Evolutionary conservation across 2,888 invertebrate species (phyloP).

Genomic region (Beris chalybata): DNA sequence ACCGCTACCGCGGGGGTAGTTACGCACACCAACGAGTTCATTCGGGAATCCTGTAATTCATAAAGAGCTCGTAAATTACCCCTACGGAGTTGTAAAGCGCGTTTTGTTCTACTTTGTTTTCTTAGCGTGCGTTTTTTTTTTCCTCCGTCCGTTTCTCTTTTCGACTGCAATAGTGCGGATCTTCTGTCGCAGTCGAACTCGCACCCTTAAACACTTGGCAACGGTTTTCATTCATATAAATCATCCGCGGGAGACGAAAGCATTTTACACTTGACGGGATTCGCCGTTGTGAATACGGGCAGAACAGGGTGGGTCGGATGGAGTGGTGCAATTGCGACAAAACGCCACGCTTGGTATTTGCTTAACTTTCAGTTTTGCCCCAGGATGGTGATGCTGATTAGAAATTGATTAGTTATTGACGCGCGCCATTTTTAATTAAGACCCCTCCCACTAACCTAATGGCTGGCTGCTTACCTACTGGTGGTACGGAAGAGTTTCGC

Average conservation of each 20-base stretch:
- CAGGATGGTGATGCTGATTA: too few relatives aligned
- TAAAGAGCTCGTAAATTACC: slow-evolving; percentile 39
- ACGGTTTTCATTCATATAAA: slow-evolving; percentile 37
- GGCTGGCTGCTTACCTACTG: too few relatives aligned
- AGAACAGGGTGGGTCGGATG: slow-evolving; percentile 11
- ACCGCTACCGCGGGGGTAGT: neutral
- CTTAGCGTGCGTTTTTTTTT: slow-evolving; percentile 14
- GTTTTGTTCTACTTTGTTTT: slow-evolving; percentile 31
- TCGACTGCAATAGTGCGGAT: neutral
- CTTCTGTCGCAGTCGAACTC: slow-evolving; percentile 7
- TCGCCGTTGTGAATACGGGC: slow-evolving; percentile 1
- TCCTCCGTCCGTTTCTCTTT: neutral
- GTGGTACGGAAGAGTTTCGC: too few relatives aligned
- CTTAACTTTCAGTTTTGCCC: too few relatives aligned
- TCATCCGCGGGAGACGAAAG: slow-evolving; percentile 38
- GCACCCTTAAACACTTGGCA: slow-evolving; percentile 28
- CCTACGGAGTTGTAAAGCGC: slow-evolving; percentile 34
- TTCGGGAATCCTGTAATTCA: slow-evolving; percentile 36
- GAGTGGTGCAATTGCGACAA: too few relatives aligned
- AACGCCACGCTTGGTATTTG: too few relatives aligned
- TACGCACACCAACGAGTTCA: neutral
- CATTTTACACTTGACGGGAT: slow-evolving; percentile 31
- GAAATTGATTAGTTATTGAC: slow-evolving; percentile 7
- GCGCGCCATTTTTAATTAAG: slow-evolving; percentile 17
- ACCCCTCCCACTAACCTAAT: slow-evolving; percentile 15